Percentiles rank a stretch among this genome's conserved stretches.
phyloP scores from a whole-genome alignment of 2,888 invertebrate genomes.

The Sinelater perroti region DNA sequence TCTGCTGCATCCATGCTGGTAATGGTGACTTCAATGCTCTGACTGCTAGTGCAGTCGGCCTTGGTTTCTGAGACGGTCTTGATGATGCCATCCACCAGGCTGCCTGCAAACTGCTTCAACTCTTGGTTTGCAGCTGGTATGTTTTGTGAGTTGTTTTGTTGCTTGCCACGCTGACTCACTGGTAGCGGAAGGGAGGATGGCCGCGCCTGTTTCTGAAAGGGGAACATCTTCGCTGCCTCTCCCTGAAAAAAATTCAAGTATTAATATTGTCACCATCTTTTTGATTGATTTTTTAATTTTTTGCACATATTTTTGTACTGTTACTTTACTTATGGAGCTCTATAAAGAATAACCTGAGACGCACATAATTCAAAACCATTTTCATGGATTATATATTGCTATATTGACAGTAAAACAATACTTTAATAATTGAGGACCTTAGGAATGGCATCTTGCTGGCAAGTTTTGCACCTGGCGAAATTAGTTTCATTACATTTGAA shows the following conservation, averaged over 20 bases:
- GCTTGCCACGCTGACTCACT: conserved; percentile 53
- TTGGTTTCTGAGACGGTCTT: conserved; percentile 56
- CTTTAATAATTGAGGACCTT: too few species aligned
- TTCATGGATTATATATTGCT: too few species aligned
- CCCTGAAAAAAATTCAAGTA: conserved; percentile 46
- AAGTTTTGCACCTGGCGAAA: too few species aligned
- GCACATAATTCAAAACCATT: too few species aligned
- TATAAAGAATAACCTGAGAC: too few species aligned
- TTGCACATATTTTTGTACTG: too few species aligned
- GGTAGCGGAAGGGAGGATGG: conserved; percentile 60
- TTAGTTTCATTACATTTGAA: too few species aligned
- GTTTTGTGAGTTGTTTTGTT: conserved; percentile 40
- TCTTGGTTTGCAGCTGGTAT: conserved; percentile 44
- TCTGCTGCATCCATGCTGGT: not conserved
- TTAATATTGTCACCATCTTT: not conserved
- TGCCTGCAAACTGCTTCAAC: conserved; percentile 58
- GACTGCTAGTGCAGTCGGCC: conserved; percentile 38
- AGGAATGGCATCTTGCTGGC: too few species aligned
- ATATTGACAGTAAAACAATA: too few species aligned
- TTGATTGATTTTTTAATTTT: too few species aligned
- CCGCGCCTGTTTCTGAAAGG: conserved; percentile 58
- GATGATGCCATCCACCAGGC: conserved; percentile 59
- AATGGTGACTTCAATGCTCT: conserved; percentile 2
- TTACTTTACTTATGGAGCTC: too few species aligned
- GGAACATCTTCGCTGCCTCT: conserved; percentile 57